Base-by-base conservation (phyloP, 1,140 invertebrate genomes). In the Glossosoma conforme region DNA sequence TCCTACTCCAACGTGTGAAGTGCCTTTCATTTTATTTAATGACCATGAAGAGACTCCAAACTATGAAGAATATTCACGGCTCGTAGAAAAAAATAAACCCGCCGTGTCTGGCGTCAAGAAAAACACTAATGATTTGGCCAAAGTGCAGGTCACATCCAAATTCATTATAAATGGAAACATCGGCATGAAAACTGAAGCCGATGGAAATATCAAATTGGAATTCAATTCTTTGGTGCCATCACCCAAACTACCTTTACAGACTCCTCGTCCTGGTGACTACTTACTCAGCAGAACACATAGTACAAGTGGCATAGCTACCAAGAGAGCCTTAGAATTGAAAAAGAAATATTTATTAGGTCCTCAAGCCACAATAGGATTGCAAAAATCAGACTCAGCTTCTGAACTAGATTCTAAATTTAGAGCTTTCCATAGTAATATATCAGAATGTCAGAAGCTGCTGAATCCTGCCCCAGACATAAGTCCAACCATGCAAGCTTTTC, bases 361-460 rank as follows among this genome's bases (percentile, higher is more conserved):
- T 20, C 73, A 75, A 28, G 75, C 76, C 13, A 73, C 70, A 0
- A 72, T 81, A 4, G 74, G 78, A 1, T 83, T 89, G 3, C 79
- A 85, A 58, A 91, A 90, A 61, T 91, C 88, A 0, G 88, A 87
- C n/a, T 91, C 89, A 14, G 83, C 87, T 0, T 86, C 87, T 1
- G 86, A 88, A 43, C 75, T 93, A 6, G 89, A 92, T 61, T 87
- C 85, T 1, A 86, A 86, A 61, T 78, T 93, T 35, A 84, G 87
- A 67, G 87, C 81, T 36, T 84, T 93, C 54, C 81, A 89, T 25
- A 87, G 86, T 19, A 86, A 84, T 45, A 93, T 93, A 49, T 90
- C 89, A 1, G 89, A 93, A 63, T 86, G 89, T 58, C 91, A 94
- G 62, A 93, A 93, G 61, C 67, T 92, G 48, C 63, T 93, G 24